Evolutionary conservation across 2,113 vertebrate genomes (phyloP).

Genomic region (Falcunculus frontatus): DNA sequence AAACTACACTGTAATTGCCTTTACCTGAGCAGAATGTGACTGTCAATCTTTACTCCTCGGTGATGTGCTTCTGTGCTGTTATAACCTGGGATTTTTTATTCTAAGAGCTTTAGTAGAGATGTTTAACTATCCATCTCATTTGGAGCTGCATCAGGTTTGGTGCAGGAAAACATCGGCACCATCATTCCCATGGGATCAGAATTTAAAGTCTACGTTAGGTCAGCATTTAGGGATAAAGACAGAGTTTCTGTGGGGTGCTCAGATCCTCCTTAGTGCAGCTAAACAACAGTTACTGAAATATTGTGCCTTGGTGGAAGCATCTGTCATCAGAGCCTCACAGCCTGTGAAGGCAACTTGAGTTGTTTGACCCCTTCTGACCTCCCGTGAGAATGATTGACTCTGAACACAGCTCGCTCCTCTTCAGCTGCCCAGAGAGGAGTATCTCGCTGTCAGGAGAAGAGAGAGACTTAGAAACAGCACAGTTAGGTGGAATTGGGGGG

Average conservation of each 20-base stretch:
- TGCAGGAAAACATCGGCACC: accelerated
- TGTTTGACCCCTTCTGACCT: background rate
- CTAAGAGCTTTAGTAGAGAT: background rate
- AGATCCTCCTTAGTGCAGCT: background rate
- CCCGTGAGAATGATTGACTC: background rate
- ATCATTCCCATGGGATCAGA: background rate
- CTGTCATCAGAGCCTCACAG: background rate
- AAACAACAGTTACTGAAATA: background rate
- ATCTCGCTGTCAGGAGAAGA: background rate
- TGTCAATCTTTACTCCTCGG: background rate
- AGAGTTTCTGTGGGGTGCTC: background rate
- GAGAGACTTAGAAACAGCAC: background rate
- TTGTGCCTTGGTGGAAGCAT: background rate
- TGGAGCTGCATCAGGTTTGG: background rate
- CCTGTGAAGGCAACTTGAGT: background rate
- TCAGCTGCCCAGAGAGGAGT: background rate
- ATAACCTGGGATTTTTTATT: background rate
- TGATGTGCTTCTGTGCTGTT: background rate
- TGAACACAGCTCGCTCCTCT: background rate
- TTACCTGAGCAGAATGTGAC: background rate
- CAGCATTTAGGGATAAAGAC: background rate
- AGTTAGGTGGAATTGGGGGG: background rate
- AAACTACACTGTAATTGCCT: background rate
- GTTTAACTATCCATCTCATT: background rate
- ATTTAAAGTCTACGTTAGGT: background rate